phyloP scores from a whole-genome alignment of 2,113 vertebrate species.

The Seriola aureovittata region DNA sequence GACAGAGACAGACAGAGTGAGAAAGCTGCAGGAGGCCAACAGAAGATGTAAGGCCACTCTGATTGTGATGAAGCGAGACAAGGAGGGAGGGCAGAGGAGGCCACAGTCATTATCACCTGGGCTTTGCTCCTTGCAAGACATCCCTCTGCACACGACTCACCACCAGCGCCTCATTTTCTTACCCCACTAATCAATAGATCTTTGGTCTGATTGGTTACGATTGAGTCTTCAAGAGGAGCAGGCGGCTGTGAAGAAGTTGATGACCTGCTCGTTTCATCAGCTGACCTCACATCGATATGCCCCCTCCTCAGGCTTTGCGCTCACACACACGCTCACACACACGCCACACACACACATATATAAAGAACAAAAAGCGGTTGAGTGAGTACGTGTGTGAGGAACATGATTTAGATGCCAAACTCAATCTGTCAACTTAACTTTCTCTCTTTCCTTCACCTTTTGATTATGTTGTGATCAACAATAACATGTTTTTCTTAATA shows the following conservation, averaged over 20 bases:
- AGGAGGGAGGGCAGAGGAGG: slow-evolving; percentile 37
- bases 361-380: slow-evolving; percentile 13
- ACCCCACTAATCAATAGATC: slow-evolving; percentile 77
- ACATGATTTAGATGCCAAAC: background rate
- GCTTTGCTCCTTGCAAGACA: slow-evolving; percentile 23
- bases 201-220: slow-evolving; percentile 70
- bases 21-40: slow-evolving; percentile 51
- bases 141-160: slow-evolving; percentile 20
- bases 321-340: background rate
- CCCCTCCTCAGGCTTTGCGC: background rate
- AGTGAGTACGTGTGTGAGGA: background rate
- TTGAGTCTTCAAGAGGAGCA: slow-evolving; percentile 65
- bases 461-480: background rate
- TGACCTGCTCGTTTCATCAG: slow-evolving; percentile 51
- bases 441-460: background rate
- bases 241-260: slow-evolving; percentile 34
- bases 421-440: slow-evolving; percentile 32
- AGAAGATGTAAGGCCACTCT: slow-evolving; percentile 57
- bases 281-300: slow-evolving; percentile 26
- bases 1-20: slow-evolving; percentile 28
- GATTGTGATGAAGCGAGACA: slow-evolving; percentile 60
- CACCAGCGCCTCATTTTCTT: slow-evolving; percentile 56
- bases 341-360: slow-evolving; percentile 8
- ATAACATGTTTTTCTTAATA: background rate
- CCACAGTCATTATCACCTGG: slow-evolving; percentile 66